Evolutionary conservation across 2,888 invertebrate genomes (phyloP), one percentile per base, ranked within the genome.

Genomic region (Anarsia innoxiella): DNA sequence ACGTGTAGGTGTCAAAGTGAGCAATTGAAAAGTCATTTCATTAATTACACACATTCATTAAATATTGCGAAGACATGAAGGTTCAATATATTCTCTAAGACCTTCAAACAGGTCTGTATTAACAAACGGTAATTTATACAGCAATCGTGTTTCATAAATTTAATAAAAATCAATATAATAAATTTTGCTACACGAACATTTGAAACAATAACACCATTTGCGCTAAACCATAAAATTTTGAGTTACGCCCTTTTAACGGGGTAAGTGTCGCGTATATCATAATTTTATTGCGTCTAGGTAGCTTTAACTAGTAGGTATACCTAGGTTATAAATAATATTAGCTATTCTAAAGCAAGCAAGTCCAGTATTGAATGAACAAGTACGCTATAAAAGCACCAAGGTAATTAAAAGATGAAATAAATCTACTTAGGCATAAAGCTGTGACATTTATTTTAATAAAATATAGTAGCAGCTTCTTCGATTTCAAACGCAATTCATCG

Each of bases 21-120:
- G 53, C 59, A 57, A 55, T 59, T 59, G 59, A 62, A 56, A 55
- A 49, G 56, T 58, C 54, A 62, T 64, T 60, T 60, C 41, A 52
- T 52, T 48, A 63, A 63, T 65, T 62, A 57, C 50, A 57, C 51
- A 56, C 50, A 52, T 51, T 52, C 48, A 53, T 59, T 58, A 60
- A 48, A 39, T 41, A 43, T 59, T 55, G 46, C 46, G 44, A 48
- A 50, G 46, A 42, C 36, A 31, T 23, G 27, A 31, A 36, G 28
- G 16, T 23, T 23, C 36, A 10, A 41, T 37, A n/a, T 23, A 28
- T n/a, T 33, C n/a, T 23, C 13, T 23, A 8, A 13, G 12, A 29
- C 38, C 38, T 38, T 31, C 31, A 25, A 19, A 33, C 12, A 9
- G 16, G n/a, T 12, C 11, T 14, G 15, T 12, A 26, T 34, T n/a